Evolutionary conservation across 92 coral and sea anemone genomes (phyloP).

Genomic region (Palythoa caribaeorum): DNA sequence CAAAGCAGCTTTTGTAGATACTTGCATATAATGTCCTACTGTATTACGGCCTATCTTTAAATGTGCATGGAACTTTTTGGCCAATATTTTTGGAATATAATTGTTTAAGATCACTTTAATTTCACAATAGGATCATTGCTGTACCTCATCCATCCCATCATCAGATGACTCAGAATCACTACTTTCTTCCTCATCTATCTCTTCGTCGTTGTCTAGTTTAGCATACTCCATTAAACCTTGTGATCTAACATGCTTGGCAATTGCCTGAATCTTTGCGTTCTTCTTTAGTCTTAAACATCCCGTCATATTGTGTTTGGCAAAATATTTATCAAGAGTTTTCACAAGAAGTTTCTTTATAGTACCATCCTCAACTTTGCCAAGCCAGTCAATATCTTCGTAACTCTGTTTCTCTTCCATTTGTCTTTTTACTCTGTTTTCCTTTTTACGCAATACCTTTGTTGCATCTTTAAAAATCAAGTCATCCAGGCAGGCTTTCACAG

Average conservation of each 20-base stretch:
- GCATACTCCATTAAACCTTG: conserved; percentile 13
- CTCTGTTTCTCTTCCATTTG: conserved; percentile 22
- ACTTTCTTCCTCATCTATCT: conserved; percentile 12
- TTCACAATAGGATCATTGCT: conserved; percentile 5
- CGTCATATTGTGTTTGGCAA: conserved; percentile 9
- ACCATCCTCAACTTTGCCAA: conserved; percentile 25
- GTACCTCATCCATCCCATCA: conserved; percentile 1
- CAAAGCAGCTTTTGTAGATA: conserved; percentile 12
- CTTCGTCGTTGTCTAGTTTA: conserved; percentile 13
- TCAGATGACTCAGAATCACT: conserved; percentile 13
- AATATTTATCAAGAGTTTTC: conserved; percentile 38
- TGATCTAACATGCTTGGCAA: conserved; percentile 13
- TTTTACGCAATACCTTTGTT: conserved; percentile 22
- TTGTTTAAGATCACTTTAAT: conserved; percentile 9
- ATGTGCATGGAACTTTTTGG: conserved; percentile 13
- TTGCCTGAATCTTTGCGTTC: conserved; percentile 10
- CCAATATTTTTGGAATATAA: conserved; percentile 9
- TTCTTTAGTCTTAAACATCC: conserved; percentile 11
- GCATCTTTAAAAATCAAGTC: conserved; percentile 36
- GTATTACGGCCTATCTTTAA: conserved; percentile 9
- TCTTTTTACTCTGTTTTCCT: conserved; percentile 39
- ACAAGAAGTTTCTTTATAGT: conserved; percentile 35
- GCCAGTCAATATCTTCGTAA: conserved; percentile 48
- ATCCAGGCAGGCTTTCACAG: conserved; percentile 31
- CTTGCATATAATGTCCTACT: conserved; percentile 12